Percentiles rank a stretch among this genome's conserved stretches.
Conservation (phyloP, 2,888 invertebrate genomes). For the Elysia crispata region DNA sequence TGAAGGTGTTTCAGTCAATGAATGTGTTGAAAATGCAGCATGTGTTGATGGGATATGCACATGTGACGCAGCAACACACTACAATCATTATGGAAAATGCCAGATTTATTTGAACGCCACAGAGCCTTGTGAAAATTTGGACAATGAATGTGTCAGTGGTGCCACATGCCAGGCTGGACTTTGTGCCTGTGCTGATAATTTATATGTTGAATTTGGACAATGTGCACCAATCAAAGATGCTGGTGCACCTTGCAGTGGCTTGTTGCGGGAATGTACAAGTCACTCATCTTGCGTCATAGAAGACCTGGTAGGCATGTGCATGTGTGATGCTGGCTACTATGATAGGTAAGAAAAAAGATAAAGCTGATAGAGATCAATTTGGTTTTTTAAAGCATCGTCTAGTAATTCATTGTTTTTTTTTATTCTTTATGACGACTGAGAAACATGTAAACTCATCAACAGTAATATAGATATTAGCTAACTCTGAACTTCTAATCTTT, state of each 20-base stretch:
- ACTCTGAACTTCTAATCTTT: too few species aligned
- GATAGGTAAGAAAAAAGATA: not conserved
- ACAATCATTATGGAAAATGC: conserved; percentile 42
- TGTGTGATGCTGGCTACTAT: conserved; percentile 39
- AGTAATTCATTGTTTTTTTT: too few species aligned
- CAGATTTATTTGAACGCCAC: conserved; percentile 21
- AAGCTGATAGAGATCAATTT: too few species aligned
- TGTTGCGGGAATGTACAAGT: conserved; percentile 38
- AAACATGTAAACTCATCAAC: too few species aligned
- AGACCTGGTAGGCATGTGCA: conserved; percentile 11
- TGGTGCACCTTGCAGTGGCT: conserved; percentile 35
- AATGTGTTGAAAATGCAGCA: not conserved
- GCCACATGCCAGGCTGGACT: conserved; percentile 37
- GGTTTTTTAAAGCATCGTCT: too few species aligned
- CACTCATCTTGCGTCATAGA: conserved; percentile 24
- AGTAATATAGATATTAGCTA: too few species aligned
- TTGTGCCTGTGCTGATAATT: conserved; percentile 37
- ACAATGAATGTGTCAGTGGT: conserved; percentile 39
- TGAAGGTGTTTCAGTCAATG: too few species aligned
- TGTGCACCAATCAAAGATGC: conserved; percentile 40
- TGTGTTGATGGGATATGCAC: conserved; percentile 23
- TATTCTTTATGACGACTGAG: too few species aligned
- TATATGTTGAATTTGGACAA: conserved; percentile 31
- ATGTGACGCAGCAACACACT: conserved; percentile 39
- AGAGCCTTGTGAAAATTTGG: conserved; percentile 34